These are phyloP conservation scores for Dicranocentrus wangi DNA, from an alignment of 2,888 invertebrate genomes.

Conservation along the genomic window DNA sequence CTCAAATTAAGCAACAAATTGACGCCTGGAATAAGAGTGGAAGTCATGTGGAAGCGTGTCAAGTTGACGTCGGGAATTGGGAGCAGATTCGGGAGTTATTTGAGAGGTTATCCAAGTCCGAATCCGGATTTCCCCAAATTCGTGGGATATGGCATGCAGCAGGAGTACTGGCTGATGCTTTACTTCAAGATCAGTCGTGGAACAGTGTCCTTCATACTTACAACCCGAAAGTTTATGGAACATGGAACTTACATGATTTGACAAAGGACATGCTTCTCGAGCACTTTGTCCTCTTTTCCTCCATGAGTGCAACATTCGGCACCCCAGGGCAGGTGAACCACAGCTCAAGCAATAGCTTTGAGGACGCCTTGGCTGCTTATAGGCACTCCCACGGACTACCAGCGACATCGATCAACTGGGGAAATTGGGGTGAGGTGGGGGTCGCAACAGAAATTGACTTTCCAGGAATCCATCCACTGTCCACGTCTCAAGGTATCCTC, in stretches of 20 bases:
- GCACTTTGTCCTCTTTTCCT: constrained; percentile 60
- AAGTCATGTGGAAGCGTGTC: neutral
- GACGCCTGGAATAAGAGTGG: neutral
- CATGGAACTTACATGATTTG: constrained; percentile 59
- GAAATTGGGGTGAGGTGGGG: constrained; percentile 55
- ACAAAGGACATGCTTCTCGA: constrained; percentile 45
- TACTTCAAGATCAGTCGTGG: constrained; percentile 58
- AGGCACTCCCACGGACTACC: constrained; percentile 44
- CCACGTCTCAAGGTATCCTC: constrained; percentile 20
- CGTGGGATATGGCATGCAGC: constrained; percentile 63
- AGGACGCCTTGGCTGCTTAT: constrained; percentile 52
- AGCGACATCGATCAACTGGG: constrained; percentile 59
- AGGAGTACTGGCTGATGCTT: constrained; percentile 45
- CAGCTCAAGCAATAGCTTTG: constrained; percentile 40
- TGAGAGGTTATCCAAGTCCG: constrained; percentile 20
- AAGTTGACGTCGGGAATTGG: constrained; percentile 50
- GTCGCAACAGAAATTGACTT: constrained; percentile 35
- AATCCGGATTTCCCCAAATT: constrained; percentile 38
- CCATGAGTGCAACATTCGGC: constrained; percentile 33
- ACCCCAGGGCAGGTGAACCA: constrained; percentile 61
- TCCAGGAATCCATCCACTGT: constrained; percentile 11
- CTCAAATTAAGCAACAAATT: constrained; percentile 26
- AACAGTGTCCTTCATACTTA: constrained; percentile 33
- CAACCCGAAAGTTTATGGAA: constrained; percentile 43
- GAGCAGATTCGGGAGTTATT: constrained; percentile 29